Evolutionary conservation across 2,797 vertebrate genomes (phyloP).

Genomic region (Platyrinchus mystaceus): DNA sequence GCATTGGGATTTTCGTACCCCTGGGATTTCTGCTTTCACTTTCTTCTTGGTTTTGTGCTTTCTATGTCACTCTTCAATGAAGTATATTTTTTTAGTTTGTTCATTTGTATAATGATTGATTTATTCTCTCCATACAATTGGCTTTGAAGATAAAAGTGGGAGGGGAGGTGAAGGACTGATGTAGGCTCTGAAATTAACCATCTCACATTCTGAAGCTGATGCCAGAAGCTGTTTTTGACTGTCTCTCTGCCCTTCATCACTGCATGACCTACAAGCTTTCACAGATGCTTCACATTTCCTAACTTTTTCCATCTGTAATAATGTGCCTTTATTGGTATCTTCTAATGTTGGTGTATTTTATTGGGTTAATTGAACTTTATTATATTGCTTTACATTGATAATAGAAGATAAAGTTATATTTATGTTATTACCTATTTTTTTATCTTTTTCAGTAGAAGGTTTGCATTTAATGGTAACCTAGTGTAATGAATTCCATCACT

Average conservation of each 20-base stretch:
- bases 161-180: not conserved
- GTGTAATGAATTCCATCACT: not conserved
- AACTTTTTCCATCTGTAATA: slow-evolving; percentile 60
- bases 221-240: slow-evolving; percentile 92
- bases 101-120: slow-evolving; percentile 37
- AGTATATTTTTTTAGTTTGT: slow-evolving; percentile 45
- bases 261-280: slow-evolving; percentile 76
- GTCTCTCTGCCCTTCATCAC: slow-evolving; percentile 70
- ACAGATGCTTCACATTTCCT: slow-evolving; percentile 65
- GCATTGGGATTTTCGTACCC: slow-evolving; percentile 76
- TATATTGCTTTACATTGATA: not conserved
- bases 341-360: not conserved
- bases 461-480: not conserved
- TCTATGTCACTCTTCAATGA: not conserved
- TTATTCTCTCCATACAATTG: slow-evolving; percentile 66
- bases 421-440: not conserved
- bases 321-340: slow-evolving; percentile 13
- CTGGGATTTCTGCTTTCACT: slow-evolving; percentile 58
- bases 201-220: slow-evolving; percentile 95
- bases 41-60: slow-evolving; percentile 54
- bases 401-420: not conserved
- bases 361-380: slow-evolving; percentile 3
- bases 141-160: slow-evolving; percentile 63
- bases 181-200: slow-evolving; percentile 82
- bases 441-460: not conserved